Conservation (phyloP, 2,797 vertebrate species). For the Netta rufina region DNA sequence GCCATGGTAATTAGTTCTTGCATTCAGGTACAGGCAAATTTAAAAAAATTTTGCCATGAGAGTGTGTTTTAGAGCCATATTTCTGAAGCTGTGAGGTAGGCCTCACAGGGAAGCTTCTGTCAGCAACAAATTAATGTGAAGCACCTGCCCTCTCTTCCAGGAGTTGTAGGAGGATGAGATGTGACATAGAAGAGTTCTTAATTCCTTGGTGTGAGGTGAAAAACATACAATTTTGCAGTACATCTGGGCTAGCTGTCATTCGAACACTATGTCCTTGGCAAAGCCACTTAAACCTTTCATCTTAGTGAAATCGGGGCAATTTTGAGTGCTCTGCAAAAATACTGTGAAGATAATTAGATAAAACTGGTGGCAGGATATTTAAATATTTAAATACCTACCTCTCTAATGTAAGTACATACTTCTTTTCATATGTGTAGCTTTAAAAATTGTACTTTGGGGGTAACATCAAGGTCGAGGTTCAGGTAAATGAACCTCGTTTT, state of each 20-base stretch:
- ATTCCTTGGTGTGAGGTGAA: neutral
- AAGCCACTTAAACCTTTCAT: neutral
- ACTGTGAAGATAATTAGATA: neutral
- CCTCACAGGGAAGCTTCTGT: neutral
- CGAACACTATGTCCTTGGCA: neutral
- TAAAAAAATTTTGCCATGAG: neutral
- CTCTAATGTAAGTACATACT: neutral
- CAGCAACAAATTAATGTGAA: neutral
- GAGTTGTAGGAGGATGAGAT: neutral
- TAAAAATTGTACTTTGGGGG: neutral
- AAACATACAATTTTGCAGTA: neutral
- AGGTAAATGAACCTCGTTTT: neutral
- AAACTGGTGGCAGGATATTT: neutral
- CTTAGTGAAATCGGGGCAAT: neutral
- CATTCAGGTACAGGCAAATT: neutral
- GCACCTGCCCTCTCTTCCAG: neutral
- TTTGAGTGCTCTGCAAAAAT: neutral
- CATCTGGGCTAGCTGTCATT: neutral
- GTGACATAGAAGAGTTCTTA: neutral
- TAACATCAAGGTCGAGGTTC: neutral
- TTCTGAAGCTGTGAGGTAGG: neutral
- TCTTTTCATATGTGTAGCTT: neutral
- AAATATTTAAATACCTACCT: neutral
- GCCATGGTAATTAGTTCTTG: neutral
- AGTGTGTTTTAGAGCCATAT: accelerated